Conservation (phyloP, 1,140 invertebrate genomes). For the Bilobella aurantiaca region DNA sequence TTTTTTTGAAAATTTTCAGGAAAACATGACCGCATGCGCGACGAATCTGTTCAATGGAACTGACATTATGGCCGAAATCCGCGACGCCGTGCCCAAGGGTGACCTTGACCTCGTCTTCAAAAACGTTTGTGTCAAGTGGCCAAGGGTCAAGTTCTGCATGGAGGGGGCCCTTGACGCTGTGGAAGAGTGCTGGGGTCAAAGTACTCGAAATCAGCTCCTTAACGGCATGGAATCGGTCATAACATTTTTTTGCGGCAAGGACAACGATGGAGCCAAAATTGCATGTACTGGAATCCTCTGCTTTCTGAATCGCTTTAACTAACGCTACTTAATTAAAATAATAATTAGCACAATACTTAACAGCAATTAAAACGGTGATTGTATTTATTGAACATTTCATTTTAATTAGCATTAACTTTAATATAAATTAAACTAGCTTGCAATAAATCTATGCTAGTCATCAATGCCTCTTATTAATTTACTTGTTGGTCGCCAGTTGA, state of each 20-base stretch:
- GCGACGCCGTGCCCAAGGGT: constrained; percentile 16
- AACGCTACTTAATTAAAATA: background rate
- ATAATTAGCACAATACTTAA: too few relatives aligned
- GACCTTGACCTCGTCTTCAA: constrained; percentile 18
- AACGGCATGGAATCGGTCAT: constrained; percentile 19
- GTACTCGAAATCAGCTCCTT: constrained; percentile 14
- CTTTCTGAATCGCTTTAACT: background rate
- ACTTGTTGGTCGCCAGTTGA: too few relatives aligned
- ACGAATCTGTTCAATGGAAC: constrained; percentile 15
- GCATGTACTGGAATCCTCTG: constrained; percentile 12
- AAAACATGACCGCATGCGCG: constrained; percentile 7
- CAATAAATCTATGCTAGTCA: too few relatives aligned
- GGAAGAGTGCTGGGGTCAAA: constrained; percentile 25
- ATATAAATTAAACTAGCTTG: too few relatives aligned
- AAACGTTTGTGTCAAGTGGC: constrained; percentile 22
- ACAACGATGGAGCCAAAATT: constrained; percentile 26
- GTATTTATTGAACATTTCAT: too few relatives aligned
- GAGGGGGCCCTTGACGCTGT: constrained; percentile 9
- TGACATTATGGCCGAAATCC: constrained; percentile 9
- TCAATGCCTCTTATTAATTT: background rate
- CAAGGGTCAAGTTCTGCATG: constrained; percentile 20
- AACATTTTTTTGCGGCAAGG: constrained; percentile 24
- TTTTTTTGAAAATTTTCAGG: background rate
- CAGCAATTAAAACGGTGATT: too few relatives aligned
- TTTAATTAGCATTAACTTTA: background rate